Base-by-base conservation (phyloP, 2,888 invertebrate species). In the Pachliopta kotzebuea region DNA sequence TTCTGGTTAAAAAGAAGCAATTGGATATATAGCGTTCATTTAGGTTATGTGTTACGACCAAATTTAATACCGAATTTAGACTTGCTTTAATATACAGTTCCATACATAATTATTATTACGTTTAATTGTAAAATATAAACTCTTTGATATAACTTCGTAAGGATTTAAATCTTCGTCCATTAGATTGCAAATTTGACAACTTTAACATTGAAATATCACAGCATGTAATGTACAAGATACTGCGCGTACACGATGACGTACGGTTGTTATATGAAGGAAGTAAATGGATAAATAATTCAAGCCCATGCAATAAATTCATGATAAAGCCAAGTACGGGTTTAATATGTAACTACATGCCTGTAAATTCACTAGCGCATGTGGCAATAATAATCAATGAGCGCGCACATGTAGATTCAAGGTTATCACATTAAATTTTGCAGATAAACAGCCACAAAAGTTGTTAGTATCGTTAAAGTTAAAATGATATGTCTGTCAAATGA, bases 251-350 rank as follows among this genome's bases (percentile, higher is more conserved):
- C 50, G 26, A 50, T 50, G 50, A 50, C 17, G 50, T 52, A 52
- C n/a, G 21, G 11, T 14, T 52, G 45, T 54, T 60, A 2, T 20
- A 55, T 54, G 42, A 29, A 61, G 54, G 61, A 61, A 61, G 61
- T 61, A 61, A 61, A 61, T 61, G 55, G 45, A 29, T 55, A 21
- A 54, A 61, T 55, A 26, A 61, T 55, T 55, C 45, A 55, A 61
- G 29, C 24, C 21, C 26, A 29, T 20, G 55, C 55, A 45, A 61
- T 61, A 61, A 61, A 61, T 61, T 61, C 26, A 55, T 21, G 61
- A 61, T 61, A 55, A 61, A 55, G 55, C 55, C 55, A 55, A 55
- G 60, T 55, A 53, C 52, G 31, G 50, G 53, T 42, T 31, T 60
- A 54, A 60, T 60, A 37, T 54, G 24, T 54, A 26, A 61, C 26